These are phyloP conservation scores for Volucella inflata DNA, from an alignment of 2,888 invertebrate species.

Conservation along the genomic window DNA sequence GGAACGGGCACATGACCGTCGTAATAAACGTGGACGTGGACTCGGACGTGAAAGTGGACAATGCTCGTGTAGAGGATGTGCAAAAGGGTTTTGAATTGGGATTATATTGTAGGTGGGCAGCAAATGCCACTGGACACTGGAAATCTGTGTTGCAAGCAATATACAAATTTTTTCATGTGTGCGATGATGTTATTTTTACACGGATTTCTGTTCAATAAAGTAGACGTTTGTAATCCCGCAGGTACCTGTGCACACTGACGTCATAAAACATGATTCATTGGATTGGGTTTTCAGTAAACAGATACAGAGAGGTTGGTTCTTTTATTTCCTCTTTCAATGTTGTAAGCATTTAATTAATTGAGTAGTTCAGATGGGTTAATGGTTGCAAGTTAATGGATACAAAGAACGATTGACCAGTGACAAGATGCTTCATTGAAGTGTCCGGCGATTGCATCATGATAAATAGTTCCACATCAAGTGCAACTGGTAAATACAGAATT, in stretches of 20 bases:
- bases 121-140: constrained; percentile 15
- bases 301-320: not conserved
- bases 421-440: too few relatives aligned
- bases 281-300: not conserved
- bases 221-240: not conserved
- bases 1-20: not conserved
- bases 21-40: too few relatives aligned
- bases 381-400: too few relatives aligned
- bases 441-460: too few relatives aligned
- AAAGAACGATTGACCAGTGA: too few relatives aligned
- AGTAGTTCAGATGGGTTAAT: too few relatives aligned
- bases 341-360: too few relatives aligned
- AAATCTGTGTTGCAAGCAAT: constrained; percentile 28
- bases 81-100: not conserved
- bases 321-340: too few relatives aligned
- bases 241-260: not conserved
- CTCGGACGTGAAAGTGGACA: too few relatives aligned
- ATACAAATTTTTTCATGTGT: not conserved
- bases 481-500: too few relatives aligned
- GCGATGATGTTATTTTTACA: constrained; percentile 1
- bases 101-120: constrained; percentile 8
- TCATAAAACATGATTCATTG: not conserved
- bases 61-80: not conserved
- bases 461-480: too few relatives aligned
- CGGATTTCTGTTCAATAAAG: not conserved